Conservation (phyloP, 2,888 invertebrate genomes). For the Melinaea menophilus region DNA sequence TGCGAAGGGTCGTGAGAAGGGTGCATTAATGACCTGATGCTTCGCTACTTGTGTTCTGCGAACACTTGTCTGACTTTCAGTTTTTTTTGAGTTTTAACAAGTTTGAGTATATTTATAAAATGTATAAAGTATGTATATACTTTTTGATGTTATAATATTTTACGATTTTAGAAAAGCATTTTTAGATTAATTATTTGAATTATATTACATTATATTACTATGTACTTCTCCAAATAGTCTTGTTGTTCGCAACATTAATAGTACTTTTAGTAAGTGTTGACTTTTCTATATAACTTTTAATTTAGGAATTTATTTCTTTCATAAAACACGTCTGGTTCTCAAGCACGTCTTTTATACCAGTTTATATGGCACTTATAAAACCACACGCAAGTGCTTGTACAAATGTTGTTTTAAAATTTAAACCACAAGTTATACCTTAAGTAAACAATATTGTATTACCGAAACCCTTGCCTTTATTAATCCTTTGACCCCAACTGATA, state of each 20-base stretch:
- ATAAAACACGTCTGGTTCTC: no score
- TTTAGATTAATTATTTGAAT: not conserved
- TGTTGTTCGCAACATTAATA: no score
- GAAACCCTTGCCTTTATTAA: slow-evolving; percentile 23
- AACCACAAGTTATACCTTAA: slow-evolving; percentile 1
- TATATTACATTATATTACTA: not conserved
- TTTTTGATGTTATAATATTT: slow-evolving; percentile 32
- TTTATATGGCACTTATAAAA: no score
- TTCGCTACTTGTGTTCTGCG: slow-evolving; percentile 38
- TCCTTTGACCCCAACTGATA: slow-evolving; percentile 25
- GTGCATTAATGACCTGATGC: slow-evolving; percentile 69
- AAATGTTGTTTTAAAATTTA: slow-evolving; percentile 2
- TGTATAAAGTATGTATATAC: slow-evolving; percentile 54
- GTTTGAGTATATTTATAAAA: slow-evolving; percentile 49
- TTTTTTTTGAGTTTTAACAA: slow-evolving; percentile 50
- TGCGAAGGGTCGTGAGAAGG: slow-evolving; percentile 53
- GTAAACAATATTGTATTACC: slow-evolving; percentile 4
- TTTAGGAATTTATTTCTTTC: no score
- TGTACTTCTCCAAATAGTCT: no score
- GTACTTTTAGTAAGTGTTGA: no score
- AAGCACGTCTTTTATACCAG: no score
- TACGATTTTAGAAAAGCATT: slow-evolving; percentile 19
- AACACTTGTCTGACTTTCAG: slow-evolving; percentile 47
- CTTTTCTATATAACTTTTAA: no score
- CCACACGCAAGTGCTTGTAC: not conserved